phyloP scores from a whole-genome alignment of 2,113 vertebrate species.

The Platichthys stellatus region DNA sequence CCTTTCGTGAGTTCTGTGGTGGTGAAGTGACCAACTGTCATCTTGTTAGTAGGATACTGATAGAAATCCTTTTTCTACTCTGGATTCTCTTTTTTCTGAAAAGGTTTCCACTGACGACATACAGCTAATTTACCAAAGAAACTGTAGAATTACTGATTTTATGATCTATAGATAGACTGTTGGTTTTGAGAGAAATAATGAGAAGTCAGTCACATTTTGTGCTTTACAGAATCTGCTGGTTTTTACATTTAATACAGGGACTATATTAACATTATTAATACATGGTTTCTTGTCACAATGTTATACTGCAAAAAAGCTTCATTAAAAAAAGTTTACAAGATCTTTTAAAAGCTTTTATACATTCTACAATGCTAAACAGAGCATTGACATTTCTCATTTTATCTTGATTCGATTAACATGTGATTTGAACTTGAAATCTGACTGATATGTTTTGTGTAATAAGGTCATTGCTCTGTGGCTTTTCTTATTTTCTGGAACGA shows the following conservation, averaged over 20 bases:
- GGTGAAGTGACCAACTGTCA: slow-evolving; percentile 30
- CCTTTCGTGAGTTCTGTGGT: slow-evolving; percentile 13
- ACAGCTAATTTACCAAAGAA: slow-evolving; percentile 81
- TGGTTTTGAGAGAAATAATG: slow-evolving; percentile 12
- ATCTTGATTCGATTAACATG: background rate
- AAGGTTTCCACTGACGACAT: slow-evolving; percentile 72
- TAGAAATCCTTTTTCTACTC: slow-evolving; percentile 37
- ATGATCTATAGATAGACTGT: slow-evolving; percentile 15
- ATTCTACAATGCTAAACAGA: slow-evolving; percentile 11
- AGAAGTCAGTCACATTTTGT: slow-evolving; percentile 8
- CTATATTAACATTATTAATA: background rate
- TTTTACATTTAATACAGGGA: no score
- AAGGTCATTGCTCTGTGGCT: slow-evolving; percentile 19
- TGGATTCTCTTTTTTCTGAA: slow-evolving; percentile 53
- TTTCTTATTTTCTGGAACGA: slow-evolving; percentile 26
- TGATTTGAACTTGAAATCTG: background rate
- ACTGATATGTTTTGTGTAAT: slow-evolving; percentile 10
- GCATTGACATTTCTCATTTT: background rate
- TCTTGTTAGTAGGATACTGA: slow-evolving; percentile 27
- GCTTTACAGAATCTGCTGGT: slow-evolving; percentile 3
- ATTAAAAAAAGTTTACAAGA: background rate
- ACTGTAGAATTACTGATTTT: slow-evolving; percentile 38
- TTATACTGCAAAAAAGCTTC: slow-evolving; percentile 4
- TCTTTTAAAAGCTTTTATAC: slow-evolving; percentile 9
- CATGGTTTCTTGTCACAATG: background rate